Conservation (phyloP, 2,888 invertebrate genomes). For the Apamea anceps region DNA sequence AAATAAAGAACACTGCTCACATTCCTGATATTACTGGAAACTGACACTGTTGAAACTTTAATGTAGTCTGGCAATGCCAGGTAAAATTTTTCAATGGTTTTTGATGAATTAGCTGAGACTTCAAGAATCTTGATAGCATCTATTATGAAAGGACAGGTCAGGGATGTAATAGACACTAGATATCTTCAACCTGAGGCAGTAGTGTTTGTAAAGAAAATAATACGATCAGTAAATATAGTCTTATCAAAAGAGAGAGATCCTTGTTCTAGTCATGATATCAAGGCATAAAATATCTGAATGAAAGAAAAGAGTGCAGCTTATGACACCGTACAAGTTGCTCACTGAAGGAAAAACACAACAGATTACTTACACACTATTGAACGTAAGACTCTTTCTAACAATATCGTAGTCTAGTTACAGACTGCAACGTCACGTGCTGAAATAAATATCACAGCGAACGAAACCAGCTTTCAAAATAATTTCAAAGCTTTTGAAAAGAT, state of each 20-base stretch:
- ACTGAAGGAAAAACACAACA: constrained; percentile 43
- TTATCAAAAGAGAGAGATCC: not conserved
- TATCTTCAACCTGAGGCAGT: not conserved
- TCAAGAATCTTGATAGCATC: not conserved
- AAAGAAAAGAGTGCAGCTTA: constrained; percentile 48
- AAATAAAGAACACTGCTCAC: constrained; percentile 54
- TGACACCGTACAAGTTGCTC: constrained; percentile 57
- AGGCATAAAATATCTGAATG: constrained; percentile 41
- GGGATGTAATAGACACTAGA: not conserved
- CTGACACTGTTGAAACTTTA: constrained; percentile 35
- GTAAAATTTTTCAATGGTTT: not conserved
- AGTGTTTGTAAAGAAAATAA: not conserved
- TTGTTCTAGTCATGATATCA: constrained; percentile 8
- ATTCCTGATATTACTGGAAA: constrained; percentile 49
- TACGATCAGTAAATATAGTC: not conserved
- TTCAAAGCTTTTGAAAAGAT: not conserved
- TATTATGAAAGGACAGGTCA: not conserved
- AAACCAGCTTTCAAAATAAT: not conserved
- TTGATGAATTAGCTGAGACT: not conserved
- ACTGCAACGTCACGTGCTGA: not conserved
- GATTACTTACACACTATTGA: constrained; percentile 56
- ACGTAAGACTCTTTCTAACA: constrained; percentile 28
- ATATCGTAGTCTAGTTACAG: constrained; percentile 11
- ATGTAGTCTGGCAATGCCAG: constrained; percentile 24
- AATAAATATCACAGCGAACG: constrained; percentile 21